Evolutionary conservation across 2,888 invertebrate genomes (phyloP).

Genomic region (Ceratothoa steindachneri): DNA sequence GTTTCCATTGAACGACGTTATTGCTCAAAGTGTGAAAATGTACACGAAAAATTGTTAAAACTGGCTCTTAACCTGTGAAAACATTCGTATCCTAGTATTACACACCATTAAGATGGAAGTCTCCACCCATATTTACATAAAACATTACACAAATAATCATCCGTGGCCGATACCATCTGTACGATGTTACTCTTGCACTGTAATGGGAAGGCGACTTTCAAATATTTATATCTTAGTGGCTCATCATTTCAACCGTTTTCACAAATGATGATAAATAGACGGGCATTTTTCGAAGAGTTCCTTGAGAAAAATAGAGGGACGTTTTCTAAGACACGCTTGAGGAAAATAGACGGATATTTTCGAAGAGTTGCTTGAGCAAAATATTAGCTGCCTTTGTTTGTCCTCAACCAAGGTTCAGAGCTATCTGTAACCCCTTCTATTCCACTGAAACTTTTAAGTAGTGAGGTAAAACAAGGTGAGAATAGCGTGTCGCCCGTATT

Average conservation of each 20-base stretch:
- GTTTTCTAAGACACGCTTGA: too few species aligned
- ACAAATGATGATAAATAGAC: constrained; percentile 12
- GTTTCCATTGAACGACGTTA: background rate
- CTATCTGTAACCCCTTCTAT: too few species aligned
- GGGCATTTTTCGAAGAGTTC: too few species aligned
- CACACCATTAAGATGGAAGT: constrained; percentile 10
- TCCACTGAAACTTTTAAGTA: too few species aligned
- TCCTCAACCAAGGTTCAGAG: too few species aligned
- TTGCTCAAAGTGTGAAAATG: constrained; percentile 2
- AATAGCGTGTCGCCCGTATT: too few species aligned
- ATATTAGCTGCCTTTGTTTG: too few species aligned
- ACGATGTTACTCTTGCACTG: constrained; percentile 2
- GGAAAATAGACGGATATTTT: too few species aligned
- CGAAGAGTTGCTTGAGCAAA: too few species aligned
- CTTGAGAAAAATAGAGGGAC: too few species aligned
- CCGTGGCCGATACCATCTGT: constrained; percentile 3
- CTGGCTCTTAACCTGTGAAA: constrained; percentile 13
- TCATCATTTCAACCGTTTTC: background rate
- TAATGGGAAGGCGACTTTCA: constrained; percentile 1
- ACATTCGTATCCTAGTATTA: constrained; percentile 13
- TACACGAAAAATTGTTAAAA: constrained; percentile 11
- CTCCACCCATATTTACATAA: constrained; percentile 15
- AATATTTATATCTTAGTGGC: background rate
- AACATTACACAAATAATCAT: constrained; percentile 11
- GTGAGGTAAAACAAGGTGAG: too few species aligned